A percentile compares a stretch with the other conserved stretches of the same genome.
Evolutionary conservation across 2,113 vertebrate species (phyloP).

Genomic region (Hemiprocne comata): DNA sequence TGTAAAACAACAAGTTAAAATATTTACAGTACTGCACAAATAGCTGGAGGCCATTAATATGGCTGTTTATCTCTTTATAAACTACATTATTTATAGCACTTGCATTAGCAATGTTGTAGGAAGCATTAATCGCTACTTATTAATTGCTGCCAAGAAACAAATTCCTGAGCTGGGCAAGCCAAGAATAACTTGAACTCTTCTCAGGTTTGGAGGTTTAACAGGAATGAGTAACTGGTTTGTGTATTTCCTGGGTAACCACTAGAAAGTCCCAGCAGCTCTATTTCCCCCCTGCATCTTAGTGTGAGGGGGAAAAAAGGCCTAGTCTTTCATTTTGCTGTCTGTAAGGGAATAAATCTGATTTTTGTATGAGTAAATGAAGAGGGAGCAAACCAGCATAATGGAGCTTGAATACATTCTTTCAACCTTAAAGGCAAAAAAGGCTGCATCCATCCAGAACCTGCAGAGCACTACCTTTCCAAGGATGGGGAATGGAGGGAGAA

Average conservation of each 20-base stretch:
- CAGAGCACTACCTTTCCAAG: background rate
- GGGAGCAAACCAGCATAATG: background rate
- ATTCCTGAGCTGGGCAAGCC: slow-evolving; percentile 44
- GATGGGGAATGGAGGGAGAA: background rate
- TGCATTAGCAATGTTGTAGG: slow-evolving; percentile 44
- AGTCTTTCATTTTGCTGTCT: background rate
- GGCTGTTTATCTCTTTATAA: slow-evolving; percentile 73
- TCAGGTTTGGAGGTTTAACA: background rate
- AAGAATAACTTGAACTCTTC: slow-evolving; percentile 28
- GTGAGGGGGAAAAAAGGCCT: background rate
- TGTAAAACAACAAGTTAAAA: slow-evolving; percentile 72
- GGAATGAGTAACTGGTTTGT: background rate
- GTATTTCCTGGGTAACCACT: background rate
- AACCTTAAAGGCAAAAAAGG: background rate
- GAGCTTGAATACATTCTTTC: background rate
- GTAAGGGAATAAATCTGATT: background rate
- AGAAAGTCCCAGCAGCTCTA: background rate
- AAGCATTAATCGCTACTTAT: slow-evolving; percentile 68
- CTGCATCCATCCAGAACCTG: background rate
- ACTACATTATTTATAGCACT: slow-evolving; percentile 64
- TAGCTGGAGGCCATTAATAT: slow-evolving; percentile 51
- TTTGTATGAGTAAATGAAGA: background rate
- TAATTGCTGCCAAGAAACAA: slow-evolving; percentile 64
- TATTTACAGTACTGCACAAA: slow-evolving; percentile 73
- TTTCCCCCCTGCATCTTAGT: rapidly evolving